phyloP scores from a whole-genome alignment of 2,888 invertebrate species.

The Periphyllus acericola region DNA sequence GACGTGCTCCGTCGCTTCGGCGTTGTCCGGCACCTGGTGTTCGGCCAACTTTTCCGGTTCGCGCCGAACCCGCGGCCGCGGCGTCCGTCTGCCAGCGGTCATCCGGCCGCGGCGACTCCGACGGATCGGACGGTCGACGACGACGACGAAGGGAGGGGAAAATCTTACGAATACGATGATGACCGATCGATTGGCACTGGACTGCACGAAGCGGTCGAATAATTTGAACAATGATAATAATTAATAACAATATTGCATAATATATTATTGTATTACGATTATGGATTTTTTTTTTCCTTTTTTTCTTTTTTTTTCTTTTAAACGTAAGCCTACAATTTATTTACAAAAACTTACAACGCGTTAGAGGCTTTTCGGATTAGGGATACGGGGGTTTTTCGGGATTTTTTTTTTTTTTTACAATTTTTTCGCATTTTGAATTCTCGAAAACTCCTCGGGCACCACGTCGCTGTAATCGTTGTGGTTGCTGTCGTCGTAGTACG shows the following conservation, averaged over 20 bases:
- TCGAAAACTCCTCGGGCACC: constrained; percentile 65
- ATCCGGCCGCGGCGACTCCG: too few relatives aligned
- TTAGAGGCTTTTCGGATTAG: constrained; percentile 17
- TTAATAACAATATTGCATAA: too few relatives aligned
- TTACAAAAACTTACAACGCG: constrained; percentile 53
- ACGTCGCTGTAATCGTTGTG: constrained; percentile 69
- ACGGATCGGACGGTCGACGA: not conserved
- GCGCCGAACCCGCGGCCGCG: not conserved
- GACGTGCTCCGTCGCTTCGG: constrained; percentile 3
- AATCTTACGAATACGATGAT: not conserved
- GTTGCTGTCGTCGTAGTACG: constrained; percentile 80
- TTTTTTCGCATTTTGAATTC: constrained; percentile 63
- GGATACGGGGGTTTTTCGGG: too few relatives aligned
- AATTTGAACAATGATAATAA: too few relatives aligned
- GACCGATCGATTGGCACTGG: not conserved
- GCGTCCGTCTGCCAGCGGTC: not conserved
- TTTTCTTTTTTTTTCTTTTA: not conserved
- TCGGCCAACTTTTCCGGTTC: constrained; percentile 10
- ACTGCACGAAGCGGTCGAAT: not conserved
- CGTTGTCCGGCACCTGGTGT: not conserved
- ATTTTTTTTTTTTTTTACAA: constrained; percentile 20
- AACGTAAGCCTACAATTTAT: constrained; percentile 48
- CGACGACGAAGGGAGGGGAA: too few relatives aligned
- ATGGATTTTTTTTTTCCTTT: too few relatives aligned
- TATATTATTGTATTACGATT: too few relatives aligned